Evolutionary conservation across 2,797 vertebrate genomes (phyloP), one percentile per base, ranked within the genome.

Genomic region (Ciconia nigra): DNA sequence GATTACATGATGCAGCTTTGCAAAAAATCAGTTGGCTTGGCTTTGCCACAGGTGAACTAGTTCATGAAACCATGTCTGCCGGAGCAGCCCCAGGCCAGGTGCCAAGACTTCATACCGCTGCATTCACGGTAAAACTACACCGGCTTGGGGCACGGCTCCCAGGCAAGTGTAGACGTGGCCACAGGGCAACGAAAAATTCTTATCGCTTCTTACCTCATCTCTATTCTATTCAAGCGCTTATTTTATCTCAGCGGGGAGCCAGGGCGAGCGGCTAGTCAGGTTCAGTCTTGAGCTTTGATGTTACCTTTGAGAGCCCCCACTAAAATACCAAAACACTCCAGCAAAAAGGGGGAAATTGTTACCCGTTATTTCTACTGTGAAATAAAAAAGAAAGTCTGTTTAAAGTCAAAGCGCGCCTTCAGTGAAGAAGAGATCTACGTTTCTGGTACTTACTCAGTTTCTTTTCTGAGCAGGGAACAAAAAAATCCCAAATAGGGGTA

Each of bases 61-160:
- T 2, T 20, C 18, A 1, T 6, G 52, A 9, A 20, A 5, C 5
- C 35, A 1, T 0, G 14, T 12, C 46, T 46, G 6, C 9, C 3
- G 57, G 49, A 58, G 62, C 54, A 17, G 66, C 44, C 58, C 61
- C 65, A 7, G 46, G 10, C 12, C 51, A 6, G 44, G 26, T 2
- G 39, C 69, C 42, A 10, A 14, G 28, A 4, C 8, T 8, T 21
- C 5, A 5, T 0, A 10, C 15, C 31, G 58, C 66, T 20, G 41
- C 41, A 14, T 5, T 17, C 37, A 9, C 15, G 7, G 31, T 8
- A 37, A 14, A 77, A 33, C 46, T 2, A 3, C 4, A 5, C 8
- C 5, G 4, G 55, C 41, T 5, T 6, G 7, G 6, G 6, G 19
- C 49, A 5, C 15, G 8, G 69, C 31, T 44, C 47, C 70, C 63